Percentiles rank a stretch among this genome's conserved stretches.
phyloP scores from a whole-genome alignment of 37 sponge, comb jelly and placozoan genomes.

The Hexactinellida sp. region DNA sequence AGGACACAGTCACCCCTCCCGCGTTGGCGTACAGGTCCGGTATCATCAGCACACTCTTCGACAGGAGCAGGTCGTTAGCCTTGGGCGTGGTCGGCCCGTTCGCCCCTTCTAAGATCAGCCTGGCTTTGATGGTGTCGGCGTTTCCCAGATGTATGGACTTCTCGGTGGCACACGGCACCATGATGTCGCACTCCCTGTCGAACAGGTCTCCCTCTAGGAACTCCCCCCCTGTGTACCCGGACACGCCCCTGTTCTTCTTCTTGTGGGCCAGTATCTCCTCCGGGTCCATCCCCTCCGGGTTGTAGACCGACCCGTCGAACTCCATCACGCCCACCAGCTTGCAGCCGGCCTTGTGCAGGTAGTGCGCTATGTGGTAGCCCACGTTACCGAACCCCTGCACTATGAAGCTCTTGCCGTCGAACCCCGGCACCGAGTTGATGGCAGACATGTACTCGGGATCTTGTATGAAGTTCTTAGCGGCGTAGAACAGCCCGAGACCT shows the following conservation, averaged over 20 bases:
- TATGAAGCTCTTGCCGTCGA: constrained; percentile 77
- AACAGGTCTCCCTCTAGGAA: constrained; percentile 42
- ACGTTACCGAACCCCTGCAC: constrained; percentile 99
- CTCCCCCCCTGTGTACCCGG: neutral
- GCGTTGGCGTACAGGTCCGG: constrained; percentile 94
- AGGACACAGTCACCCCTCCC: constrained; percentile 98
- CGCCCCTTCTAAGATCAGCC: constrained; percentile 91
- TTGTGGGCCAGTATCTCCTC: constrained; percentile 75
- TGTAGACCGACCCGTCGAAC: constrained; percentile 72
- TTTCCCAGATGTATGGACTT: constrained; percentile 68
- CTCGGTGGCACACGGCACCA: constrained; percentile 90
- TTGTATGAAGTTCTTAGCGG: constrained; percentile 45
- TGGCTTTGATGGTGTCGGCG: constrained; percentile 77
- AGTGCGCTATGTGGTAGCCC: constrained; percentile 75
- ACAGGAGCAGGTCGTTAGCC: constrained; percentile 76
- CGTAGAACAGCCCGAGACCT: constrained; percentile 76
- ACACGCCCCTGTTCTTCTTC: neutral
- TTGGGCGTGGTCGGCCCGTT: constrained; percentile 92
- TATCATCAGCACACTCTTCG: constrained; percentile 63
- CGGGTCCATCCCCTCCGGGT: constrained; percentile 86
- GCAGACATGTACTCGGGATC: constrained; percentile 58
- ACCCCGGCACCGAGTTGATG: constrained; percentile 59
- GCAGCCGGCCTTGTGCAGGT: constrained; percentile 75
- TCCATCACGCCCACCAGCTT: constrained; percentile 87
- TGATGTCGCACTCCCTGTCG: constrained; percentile 83